phyloP scores from a whole-genome alignment of 2,888 invertebrate genomes.

The Griposia aprilina region DNA sequence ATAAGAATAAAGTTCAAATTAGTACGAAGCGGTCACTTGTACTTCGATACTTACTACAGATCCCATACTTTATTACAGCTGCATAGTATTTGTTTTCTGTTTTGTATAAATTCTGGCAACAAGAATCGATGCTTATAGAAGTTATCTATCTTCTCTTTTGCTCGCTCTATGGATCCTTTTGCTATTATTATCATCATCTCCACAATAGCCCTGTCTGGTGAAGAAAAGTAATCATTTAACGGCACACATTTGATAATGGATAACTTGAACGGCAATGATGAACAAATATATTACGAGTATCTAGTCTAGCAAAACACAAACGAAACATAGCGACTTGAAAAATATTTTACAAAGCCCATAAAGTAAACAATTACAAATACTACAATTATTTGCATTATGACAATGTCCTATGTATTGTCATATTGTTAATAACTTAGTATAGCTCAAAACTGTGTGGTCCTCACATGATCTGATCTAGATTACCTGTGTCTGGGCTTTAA shows the following conservation, averaged over 20 bases:
- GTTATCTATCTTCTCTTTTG: slow-evolving; percentile 47
- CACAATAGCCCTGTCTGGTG: slow-evolving; percentile 16
- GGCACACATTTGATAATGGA: neutral
- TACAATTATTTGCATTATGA: neutral
- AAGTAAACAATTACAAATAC: neutral
- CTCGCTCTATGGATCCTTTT: slow-evolving; percentile 48
- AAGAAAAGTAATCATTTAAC: neutral
- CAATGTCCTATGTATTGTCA: neutral
- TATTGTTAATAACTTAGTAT: too few species aligned
- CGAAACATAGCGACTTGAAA: neutral
- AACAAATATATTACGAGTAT: neutral
- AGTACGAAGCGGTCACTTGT: neutral
- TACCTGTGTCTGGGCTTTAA: too few species aligned
- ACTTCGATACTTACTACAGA: slow-evolving; percentile 28
- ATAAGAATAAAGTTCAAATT: neutral
- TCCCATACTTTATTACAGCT: slow-evolving; percentile 29
- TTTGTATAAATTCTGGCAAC: slow-evolving; percentile 29
- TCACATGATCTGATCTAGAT: too few species aligned
- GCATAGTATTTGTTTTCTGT: slow-evolving; percentile 22
- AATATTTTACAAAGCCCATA: neutral
- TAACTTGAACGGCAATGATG: neutral
- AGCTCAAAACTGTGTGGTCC: too few species aligned
- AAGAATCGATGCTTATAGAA: slow-evolving; percentile 29
- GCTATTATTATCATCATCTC: slow-evolving; percentile 39
- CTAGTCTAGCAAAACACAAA: neutral